Conservation (phyloP, 2,113 vertebrate species). For the Brachypodius melanocephalos region DNA sequence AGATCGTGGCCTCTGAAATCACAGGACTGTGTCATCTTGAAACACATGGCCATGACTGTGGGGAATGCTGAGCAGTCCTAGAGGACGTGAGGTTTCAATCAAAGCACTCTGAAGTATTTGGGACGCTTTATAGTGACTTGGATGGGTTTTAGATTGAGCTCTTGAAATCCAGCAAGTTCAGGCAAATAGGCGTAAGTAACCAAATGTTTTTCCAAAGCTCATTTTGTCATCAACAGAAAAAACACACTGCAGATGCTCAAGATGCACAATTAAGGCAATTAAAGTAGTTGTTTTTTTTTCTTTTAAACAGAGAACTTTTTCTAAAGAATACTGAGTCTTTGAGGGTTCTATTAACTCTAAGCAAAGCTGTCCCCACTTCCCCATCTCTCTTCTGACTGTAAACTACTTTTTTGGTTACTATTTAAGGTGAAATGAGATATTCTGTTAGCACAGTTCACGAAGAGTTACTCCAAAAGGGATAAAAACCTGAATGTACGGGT, state of each 20-base stretch:
- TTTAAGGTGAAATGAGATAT: not conserved
- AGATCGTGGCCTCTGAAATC: not conserved
- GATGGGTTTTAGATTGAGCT: not conserved
- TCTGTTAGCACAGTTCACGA: not conserved
- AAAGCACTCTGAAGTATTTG: not conserved
- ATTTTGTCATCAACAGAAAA: not conserved
- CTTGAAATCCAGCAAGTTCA: not conserved
- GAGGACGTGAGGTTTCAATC: not conserved
- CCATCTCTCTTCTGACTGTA: not conserved
- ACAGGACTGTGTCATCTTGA: not conserved
- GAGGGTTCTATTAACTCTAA: not conserved
- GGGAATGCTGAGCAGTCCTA: not conserved
- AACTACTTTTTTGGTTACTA: not conserved
- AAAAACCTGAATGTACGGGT: not conserved
- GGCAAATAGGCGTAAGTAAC: not conserved
- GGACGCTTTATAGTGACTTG: not conserved
- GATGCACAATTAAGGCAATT: not conserved
- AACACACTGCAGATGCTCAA: not conserved
- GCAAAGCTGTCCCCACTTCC: not conserved
- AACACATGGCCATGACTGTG: not conserved
- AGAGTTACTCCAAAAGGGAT: not conserved
- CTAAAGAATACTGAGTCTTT: not conserved
- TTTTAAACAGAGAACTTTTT: not conserved
- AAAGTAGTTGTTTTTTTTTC: not conserved
- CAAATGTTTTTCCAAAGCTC: not conserved